Evolutionary conservation across 2,888 invertebrate species (phyloP).

Genomic region (Drosophila formosana): DNA sequence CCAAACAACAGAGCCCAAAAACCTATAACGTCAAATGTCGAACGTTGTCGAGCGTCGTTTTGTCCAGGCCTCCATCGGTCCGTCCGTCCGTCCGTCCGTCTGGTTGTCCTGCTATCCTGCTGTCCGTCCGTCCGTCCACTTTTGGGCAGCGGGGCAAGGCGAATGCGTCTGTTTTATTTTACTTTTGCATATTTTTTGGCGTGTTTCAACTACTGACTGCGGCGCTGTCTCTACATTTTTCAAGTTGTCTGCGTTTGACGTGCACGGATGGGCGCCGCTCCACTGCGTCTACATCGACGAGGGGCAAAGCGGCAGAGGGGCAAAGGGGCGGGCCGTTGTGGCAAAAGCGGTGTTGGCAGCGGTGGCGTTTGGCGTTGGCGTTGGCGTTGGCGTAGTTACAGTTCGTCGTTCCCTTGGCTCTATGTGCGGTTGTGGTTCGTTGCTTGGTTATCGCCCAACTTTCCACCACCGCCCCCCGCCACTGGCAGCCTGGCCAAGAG

Average conservation of each 20-base stretch:
- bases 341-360: constrained; percentile 8
- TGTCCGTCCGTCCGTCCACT: not conserved
- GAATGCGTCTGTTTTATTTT: constrained; percentile 80
- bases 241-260: constrained; percentile 82
- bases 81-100: constrained; percentile 1
- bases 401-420: constrained; percentile 38
- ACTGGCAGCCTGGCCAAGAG: not conserved
- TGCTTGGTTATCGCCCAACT: constrained; percentile 78
- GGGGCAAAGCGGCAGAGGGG: not conserved
- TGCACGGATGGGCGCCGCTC: constrained; percentile 81
- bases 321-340: not conserved
- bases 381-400: constrained; percentile 75
- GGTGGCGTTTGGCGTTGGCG: constrained; percentile 8
- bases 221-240: constrained; percentile 81
- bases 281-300: constrained; percentile 66
- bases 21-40: constrained; percentile 79
- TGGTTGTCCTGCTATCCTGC: not conserved
- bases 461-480: constrained; percentile 26
- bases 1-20: constrained; percentile 68
- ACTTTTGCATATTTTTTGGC: constrained; percentile 82
- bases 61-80: constrained; percentile 5
- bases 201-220: constrained; percentile 80
- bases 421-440: constrained; percentile 76
- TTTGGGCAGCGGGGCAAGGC: constrained; percentile 40
- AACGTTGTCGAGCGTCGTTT: constrained; percentile 54